Conservation (phyloP, 2,888 invertebrate species). For the Autographa gamma region DNA sequence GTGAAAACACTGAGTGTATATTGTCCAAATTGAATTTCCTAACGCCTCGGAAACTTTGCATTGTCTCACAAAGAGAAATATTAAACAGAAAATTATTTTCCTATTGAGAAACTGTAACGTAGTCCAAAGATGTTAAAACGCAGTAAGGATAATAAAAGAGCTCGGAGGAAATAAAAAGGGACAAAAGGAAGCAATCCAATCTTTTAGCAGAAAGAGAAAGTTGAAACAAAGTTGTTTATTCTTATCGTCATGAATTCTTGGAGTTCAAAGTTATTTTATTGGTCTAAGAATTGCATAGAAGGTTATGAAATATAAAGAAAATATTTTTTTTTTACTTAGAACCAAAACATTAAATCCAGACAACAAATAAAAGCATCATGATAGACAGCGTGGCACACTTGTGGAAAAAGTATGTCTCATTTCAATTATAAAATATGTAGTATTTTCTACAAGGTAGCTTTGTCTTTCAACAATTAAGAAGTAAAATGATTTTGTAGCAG, state of each 20-base stretch:
- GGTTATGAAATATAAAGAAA: constrained; percentile 8
- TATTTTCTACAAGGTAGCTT: neutral
- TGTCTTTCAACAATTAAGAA: neutral
- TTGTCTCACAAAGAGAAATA: constrained; percentile 33
- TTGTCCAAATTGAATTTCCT: constrained; percentile 67
- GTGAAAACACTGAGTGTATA: constrained; percentile 56
- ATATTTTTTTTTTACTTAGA: neutral
- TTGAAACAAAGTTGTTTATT: constrained; percentile 47
- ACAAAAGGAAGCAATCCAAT: constrained; percentile 57
- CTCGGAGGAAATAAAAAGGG: constrained; percentile 48
- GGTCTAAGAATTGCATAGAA: constrained; percentile 9
- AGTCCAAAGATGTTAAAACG: constrained; percentile 43
- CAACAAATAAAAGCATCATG: no score
- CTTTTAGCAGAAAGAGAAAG: constrained; percentile 54
- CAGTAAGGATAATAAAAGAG: constrained; percentile 45
- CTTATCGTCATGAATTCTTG: constrained; percentile 35
- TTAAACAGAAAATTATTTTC: constrained; percentile 43
- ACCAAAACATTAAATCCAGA: no score
- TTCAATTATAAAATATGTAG: neutral
- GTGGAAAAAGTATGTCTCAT: neutral
- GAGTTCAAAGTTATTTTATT: constrained; percentile 21
- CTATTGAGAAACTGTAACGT: constrained; percentile 50
- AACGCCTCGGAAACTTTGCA: constrained; percentile 40
- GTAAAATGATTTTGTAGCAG: neutral
- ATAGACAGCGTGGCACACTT: no score